Base-by-base conservation (phyloP, 2,113 vertebrate species). In the Henicopernis longicauda region DNA sequence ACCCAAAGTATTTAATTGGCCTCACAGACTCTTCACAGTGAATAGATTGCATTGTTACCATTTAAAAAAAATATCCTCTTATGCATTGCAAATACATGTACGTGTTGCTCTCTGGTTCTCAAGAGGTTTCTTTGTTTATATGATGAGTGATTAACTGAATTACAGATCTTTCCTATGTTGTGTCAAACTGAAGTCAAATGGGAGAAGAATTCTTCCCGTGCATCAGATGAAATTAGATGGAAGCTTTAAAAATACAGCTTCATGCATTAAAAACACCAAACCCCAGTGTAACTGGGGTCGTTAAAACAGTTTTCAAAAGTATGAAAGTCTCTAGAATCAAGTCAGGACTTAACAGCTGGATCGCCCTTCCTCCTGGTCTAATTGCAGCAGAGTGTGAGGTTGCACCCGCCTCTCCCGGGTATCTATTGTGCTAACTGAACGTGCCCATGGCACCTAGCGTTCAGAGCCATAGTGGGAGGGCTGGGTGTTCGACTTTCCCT, bases 111-210 rank as follows among this genome's bases (percentile, higher is more conserved):
- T 92, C 96, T 55, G 94, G 96, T 82, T 97, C 96, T 98, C 94
- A 58, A 98, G 98, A 98, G 98, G 87, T 94, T 98, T 93, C 98
- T 98, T 98, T 98, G 98, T 98, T 98, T 98, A 97, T 86, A n/a
- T 38, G 97, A 97, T 96, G 96, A 97, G 96, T 93, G 97, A 98
- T 98, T 97, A 98, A 95, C 96, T 89, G 96, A 97, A 97, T 96
- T 94, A 96, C 40, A 91, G 93, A 95, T 98, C 90, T 96, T 95
- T 29, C 83, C 92, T 70, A 31, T 61, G 93, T 71, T 74, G 93
- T 49, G 40, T 97, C 96, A 89, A 32, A 49, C 6, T 16, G 72
- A 92, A 97, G 97, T 91, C 95, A 93, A 96, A 82, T 1, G 66
- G 76, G 90, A 57, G 83, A 58, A 29, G 77, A 61, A 17, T 76